Percentiles rank a stretch among this genome's conserved stretches.
Evolutionary conservation across 2,888 invertebrate species (phyloP).

Genomic region (Eupithecia abbreviata): DNA sequence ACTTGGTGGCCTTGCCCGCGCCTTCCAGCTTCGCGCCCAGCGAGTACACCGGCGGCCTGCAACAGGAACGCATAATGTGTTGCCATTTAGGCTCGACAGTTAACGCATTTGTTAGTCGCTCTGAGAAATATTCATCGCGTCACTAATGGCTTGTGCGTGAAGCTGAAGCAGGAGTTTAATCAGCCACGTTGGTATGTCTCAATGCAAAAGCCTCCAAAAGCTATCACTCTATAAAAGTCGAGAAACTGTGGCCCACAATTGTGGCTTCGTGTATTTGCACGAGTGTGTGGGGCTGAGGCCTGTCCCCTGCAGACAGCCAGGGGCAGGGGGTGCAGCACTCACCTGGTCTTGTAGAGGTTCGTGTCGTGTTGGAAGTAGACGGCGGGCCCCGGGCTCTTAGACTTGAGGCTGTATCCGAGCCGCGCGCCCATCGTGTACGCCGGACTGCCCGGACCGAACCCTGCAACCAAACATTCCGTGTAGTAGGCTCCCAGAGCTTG

Average conservation of each 20-base stretch:
- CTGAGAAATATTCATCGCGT: too few relatives aligned
- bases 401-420: constrained; percentile 61
- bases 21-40: constrained; percentile 67
- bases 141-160: too few relatives aligned
- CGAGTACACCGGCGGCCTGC: constrained; percentile 70
- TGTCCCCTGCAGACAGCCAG: too few relatives aligned
- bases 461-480: constrained; percentile 13
- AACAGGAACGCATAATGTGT: neutral
- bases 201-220: too few relatives aligned
- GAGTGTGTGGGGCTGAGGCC: neutral
- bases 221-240: too few relatives aligned
- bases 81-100: neutral
- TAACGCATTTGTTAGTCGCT: too few relatives aligned
- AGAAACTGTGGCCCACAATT: too few relatives aligned
- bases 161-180: too few relatives aligned
- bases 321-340: constrained; percentile 32
- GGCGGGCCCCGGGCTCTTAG: constrained; percentile 80
- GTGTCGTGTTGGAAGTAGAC: constrained; percentile 77
- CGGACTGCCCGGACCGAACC: constrained; percentile 75
- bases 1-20: constrained; percentile 59
- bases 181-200: too few relatives aligned
- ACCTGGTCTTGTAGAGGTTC: constrained; percentile 69
- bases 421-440: constrained; percentile 75
- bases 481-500: neutral
- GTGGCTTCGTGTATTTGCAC: neutral